Evolutionary conservation across 2,113 vertebrate genomes (phyloP).

Genomic region (Gymnarchus niloticus): DNA sequence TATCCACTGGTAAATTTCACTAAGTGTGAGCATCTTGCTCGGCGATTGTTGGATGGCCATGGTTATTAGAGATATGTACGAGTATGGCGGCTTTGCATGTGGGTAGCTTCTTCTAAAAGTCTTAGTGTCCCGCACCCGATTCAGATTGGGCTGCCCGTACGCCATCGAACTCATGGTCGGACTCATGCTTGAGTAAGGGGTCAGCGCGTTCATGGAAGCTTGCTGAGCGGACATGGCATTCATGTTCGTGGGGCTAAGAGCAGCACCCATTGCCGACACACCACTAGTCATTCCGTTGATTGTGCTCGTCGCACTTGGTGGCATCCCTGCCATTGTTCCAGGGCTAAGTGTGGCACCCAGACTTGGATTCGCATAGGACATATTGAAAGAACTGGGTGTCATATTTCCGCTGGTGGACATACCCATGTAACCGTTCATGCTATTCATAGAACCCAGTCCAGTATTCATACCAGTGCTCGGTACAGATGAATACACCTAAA

Average conservation of each 20-base stretch:
- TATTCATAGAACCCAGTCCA: slow-evolving; percentile 80
- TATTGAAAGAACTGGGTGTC: slow-evolving; percentile 87
- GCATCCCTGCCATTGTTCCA: slow-evolving; percentile 70
- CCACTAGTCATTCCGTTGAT: slow-evolving; percentile 78
- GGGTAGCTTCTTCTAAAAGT: slow-evolving; percentile 89
- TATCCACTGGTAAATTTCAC: slow-evolving; percentile 99
- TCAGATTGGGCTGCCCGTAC: slow-evolving; percentile 75
- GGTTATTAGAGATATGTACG: slow-evolving; percentile 97
- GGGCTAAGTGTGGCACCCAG: slow-evolving; percentile 78
- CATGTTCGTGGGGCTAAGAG: slow-evolving; percentile 80
- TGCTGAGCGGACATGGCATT: slow-evolving; percentile 79
- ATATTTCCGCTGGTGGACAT: slow-evolving; percentile 81
- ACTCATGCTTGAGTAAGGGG: slow-evolving; percentile 82
- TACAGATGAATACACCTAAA: slow-evolving; percentile 89
- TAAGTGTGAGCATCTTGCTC: slow-evolving; percentile 94
- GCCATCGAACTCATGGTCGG: slow-evolving; percentile 87
- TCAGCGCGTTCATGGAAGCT: slow-evolving; percentile 75
- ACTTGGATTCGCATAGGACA: slow-evolving; percentile 88
- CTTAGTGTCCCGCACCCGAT: slow-evolving; percentile 77
- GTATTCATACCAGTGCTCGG: slow-evolving; percentile 82
- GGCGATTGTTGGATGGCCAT: slow-evolving; percentile 98
- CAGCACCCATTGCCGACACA: slow-evolving; percentile 75
- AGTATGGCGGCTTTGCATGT: slow-evolving; percentile 94
- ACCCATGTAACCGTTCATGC: slow-evolving; percentile 91
- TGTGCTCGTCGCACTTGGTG: slow-evolving; percentile 57